A percentile compares a stretch with the other conserved stretches of the same genome.
Conservation (phyloP, 2,888 invertebrate species). For the Geotrupes spiniger region DNA sequence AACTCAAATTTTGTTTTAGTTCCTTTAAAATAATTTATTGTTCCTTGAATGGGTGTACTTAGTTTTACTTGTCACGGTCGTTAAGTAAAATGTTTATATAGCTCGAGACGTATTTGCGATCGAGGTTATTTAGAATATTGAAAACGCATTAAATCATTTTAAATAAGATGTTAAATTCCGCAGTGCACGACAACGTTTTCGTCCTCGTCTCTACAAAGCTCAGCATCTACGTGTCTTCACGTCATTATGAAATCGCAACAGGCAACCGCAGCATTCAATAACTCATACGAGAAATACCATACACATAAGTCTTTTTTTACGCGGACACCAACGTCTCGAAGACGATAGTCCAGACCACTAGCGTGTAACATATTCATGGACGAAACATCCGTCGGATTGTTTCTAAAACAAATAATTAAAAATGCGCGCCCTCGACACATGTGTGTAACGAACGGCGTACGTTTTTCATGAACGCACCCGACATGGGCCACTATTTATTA, state of each 20-base stretch:
- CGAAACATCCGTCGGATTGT: neutral
- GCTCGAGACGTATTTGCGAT: slow-evolving; percentile 2
- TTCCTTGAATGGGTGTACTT: too few relatives aligned
- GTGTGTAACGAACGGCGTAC: slow-evolving; percentile 6
- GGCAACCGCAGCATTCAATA: slow-evolving; percentile 29
- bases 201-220: slow-evolving; percentile 23
- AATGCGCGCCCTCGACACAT: neutral
- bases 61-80: too few relatives aligned
- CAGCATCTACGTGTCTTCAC: slow-evolving; percentile 27
- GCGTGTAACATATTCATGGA: slow-evolving; percentile 4
- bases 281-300: slow-evolving; percentile 26
- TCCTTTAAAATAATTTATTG: too few relatives aligned
- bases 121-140: slow-evolving; percentile 8
- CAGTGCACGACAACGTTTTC: slow-evolving; percentile 18
- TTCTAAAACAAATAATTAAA: slow-evolving; percentile 4
- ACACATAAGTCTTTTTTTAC: neutral
- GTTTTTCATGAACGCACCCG: slow-evolving; percentile 17
- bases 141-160: slow-evolving; percentile 19
- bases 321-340: too few relatives aligned
- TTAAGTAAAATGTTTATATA: slow-evolving; percentile 2
- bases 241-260: slow-evolving; percentile 34
- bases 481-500: slow-evolving; percentile 34
- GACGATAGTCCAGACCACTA: neutral
- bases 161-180: slow-evolving; percentile 23
- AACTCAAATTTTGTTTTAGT: too few relatives aligned